Evolutionary conservation across 1,140 invertebrate species (phyloP), one percentile per base, ranked within the genome.

Genomic region (Amyelois transitella): DNA sequence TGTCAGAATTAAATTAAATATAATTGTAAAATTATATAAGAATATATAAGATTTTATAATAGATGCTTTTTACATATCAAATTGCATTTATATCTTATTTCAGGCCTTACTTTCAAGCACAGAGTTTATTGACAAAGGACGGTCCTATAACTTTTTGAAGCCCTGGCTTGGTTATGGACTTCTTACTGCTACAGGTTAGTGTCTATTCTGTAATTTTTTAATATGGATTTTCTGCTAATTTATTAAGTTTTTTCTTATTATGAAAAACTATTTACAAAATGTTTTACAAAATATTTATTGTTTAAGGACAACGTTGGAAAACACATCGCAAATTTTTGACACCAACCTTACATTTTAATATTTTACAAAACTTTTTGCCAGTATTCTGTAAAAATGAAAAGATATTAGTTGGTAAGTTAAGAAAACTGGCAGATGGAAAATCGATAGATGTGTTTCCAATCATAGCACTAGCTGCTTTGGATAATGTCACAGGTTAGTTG

Each of bases 271-370:
- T 5, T 24, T 5, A 24, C 22, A 24, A 24, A 24, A 3, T 24
- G 3, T n/a, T n/a, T n/a, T n/a, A n/a, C n/a, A n/a, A n/a, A n/a
- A n/a, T n/a, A n/a, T n/a, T n/a, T n/a, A n/a, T 14, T 38, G n/a
- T 38, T 38, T 14, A 32, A 91, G 93, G 93, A 43, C 64, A 81
- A n/a, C 93, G 94, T 88, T 97, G 96, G 96, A 90, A 90, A 51
- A 73, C 58, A 0, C 85, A 94, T 59, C 80, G 96, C 22, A 96
- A 92, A 79, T 86, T 95, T 49, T 73, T 95, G 20, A 96, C 95
- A 0, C 94, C 95, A 6, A 92, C 94, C 0, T 96, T 96, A 71
- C 95, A 96, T 74, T 94, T 95, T 68, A 92, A 93, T 54, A 94
- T 96, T 21, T 74, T 96, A 12, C 91, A 95, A 58, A 91, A 94